These are phyloP conservation scores for Propithecus deckenii DNA, from an alignment of 2,797 vertebrate species.

Conservation along the genomic window DNA sequence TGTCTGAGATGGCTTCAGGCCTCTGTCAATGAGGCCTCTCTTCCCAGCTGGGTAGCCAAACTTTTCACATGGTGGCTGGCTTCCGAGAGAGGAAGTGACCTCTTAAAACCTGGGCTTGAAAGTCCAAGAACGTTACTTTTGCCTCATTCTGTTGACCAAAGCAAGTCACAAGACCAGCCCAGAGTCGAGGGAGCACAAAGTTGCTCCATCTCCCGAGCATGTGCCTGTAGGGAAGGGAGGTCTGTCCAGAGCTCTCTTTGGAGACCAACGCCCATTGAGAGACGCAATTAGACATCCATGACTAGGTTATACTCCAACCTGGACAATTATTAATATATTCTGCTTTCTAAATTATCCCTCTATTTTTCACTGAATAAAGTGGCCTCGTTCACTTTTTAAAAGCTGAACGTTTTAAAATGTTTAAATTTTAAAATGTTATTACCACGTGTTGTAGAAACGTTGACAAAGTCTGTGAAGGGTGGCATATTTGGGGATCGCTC, in stretches of 20 bases:
- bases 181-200: background rate
- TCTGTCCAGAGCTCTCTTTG: background rate
- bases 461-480: conserved; percentile 25
- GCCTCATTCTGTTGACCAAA: background rate
- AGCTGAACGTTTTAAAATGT: conserved; percentile 12
- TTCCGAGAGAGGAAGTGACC: background rate
- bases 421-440: background rate
- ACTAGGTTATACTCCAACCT: background rate
- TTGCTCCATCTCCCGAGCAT: background rate
- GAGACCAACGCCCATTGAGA: background rate
- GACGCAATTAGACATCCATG: background rate
- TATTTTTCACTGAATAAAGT: conserved; percentile 29
- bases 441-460: background rate
- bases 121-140: background rate
- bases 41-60: background rate
- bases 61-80: background rate
- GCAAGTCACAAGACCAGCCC: background rate
- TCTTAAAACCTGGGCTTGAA: background rate
- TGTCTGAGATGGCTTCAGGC: background rate
- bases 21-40: background rate
- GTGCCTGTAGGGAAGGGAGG: too few relatives aligned
- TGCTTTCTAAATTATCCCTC: background rate
- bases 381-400: conserved; percentile 18
- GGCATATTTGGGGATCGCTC: background rate
- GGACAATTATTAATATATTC: background rate